phyloP scores from a whole-genome alignment of 2,888 invertebrate species.

The Xylota segnis region DNA sequence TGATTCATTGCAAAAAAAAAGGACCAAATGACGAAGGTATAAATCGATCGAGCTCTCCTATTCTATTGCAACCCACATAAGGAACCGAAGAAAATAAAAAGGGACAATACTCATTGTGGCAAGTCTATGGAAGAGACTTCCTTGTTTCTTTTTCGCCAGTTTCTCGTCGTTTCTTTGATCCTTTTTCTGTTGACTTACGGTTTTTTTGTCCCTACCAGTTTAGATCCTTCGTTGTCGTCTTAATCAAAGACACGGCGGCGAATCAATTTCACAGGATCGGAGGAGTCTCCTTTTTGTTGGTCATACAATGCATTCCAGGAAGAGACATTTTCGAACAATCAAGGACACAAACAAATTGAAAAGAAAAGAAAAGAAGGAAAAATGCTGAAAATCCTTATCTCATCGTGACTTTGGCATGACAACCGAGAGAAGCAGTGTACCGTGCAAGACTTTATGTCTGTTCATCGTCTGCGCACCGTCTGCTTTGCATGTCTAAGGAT shows the following conservation, averaged over 20 bases:
- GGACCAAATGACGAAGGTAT: conserved; percentile 17
- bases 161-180: conserved; percentile 55
- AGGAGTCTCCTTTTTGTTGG: conserved; percentile 25
- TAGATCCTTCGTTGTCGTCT: conserved; percentile 64
- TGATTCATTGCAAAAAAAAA: conserved; percentile 45
- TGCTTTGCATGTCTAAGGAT: conserved; percentile 47
- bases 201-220: background rate
- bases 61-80: conserved; percentile 43
- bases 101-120: conserved; percentile 58
- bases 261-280: conserved; percentile 74
- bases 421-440: conserved; percentile 23
- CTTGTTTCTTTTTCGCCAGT: conserved; percentile 25
- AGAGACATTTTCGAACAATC: conserved; percentile 48
- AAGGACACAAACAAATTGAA: conserved; percentile 28
- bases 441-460: conserved; percentile 19
- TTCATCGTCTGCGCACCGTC: conserved; percentile 26
- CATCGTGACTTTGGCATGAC: conserved; percentile 5
- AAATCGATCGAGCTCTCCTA: conserved; percentile 36
- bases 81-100: conserved; percentile 4
- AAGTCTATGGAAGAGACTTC: conserved; percentile 26
- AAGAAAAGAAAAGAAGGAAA: conserved; percentile 18
- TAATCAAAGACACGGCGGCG: conserved; percentile 68
- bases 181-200: conserved; percentile 23
- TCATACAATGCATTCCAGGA: conserved; percentile 32
- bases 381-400: conserved; percentile 3